Conservation (phyloP, 2,888 invertebrate species). For the Oscheius sp. region DNA sequence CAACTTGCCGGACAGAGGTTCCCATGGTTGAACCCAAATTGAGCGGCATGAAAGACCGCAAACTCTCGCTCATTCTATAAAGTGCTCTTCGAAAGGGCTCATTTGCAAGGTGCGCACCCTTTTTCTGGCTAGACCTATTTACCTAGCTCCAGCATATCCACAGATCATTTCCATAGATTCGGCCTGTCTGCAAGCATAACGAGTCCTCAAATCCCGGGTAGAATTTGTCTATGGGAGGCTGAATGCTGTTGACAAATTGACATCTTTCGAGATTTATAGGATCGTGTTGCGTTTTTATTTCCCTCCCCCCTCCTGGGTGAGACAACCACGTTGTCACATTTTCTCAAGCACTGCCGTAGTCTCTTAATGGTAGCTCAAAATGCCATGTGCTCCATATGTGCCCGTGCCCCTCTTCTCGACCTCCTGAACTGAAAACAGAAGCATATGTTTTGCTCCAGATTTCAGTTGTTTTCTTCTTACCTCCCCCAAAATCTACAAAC, state of each 20-base stretch:
- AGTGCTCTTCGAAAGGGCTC: conserved; percentile 26
- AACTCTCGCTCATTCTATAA: conserved; percentile 23
- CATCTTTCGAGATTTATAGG: not conserved
- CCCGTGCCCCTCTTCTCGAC: conserved; percentile 18
- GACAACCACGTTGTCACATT: not conserved
- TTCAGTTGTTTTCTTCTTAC: not conserved
- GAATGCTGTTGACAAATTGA: too few relatives aligned
- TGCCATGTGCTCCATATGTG: conserved; percentile 37
- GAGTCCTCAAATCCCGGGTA: too few relatives aligned
- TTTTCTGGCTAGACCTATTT: not conserved
- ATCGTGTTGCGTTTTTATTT: not conserved
- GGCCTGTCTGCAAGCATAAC: too few relatives aligned
- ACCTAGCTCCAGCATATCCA: not conserved
- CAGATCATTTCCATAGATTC: too few relatives aligned
- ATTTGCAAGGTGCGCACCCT: conserved; percentile 27
- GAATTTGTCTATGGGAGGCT: too few relatives aligned
- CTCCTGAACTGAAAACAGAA: conserved; percentile 29
- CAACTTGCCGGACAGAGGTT: not conserved
- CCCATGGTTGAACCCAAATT: too few relatives aligned
- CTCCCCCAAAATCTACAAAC: not conserved
- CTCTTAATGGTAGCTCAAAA: conserved; percentile 31
- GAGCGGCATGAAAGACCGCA: conserved; percentile 14
- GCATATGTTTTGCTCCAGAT: conserved; percentile 5
- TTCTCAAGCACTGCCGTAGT: conserved; percentile 25
- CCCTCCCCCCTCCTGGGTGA: not conserved